Evolutionary conservation across 2,888 invertebrate genomes (phyloP), one percentile per base, ranked within the genome.

Genomic region (Heteropelma amictum): DNA sequence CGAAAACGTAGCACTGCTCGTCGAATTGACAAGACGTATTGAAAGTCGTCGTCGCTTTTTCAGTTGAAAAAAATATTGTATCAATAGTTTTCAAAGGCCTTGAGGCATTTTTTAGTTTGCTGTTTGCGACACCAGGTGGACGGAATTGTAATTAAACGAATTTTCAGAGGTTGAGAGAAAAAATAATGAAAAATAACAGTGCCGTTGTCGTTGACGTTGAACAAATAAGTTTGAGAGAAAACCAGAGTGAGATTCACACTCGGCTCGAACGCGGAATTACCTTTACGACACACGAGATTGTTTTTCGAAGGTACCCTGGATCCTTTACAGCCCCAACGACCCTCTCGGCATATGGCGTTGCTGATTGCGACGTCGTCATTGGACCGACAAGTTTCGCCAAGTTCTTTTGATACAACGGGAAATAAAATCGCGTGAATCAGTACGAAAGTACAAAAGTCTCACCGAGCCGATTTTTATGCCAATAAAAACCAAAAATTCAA

Each of bases 1-100:
- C 87, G 40, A 87, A 86, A 17, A 83, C 70, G 26, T 80, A 81
- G 64, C 86, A 88, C 26, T 83, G 79, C 17, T 83, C 82, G 47
- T 83, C 56, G 4, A 23, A 33, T 0, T 26, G 10, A 45, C 87
- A 87, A 6, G 77, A 79, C 8, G 10, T 51, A 0, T 72, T 74
- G 30, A 83, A 79, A 1, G n/a, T 5, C 12, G 72, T 80, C 0
- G 76, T 78, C 1, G 60, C 87, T 87, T 54, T 21, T 23, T 60
- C 0, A 40, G 3, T 7, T 3, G 12, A 1, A 14, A 14, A 33
- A 47, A 49, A 17, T 26, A 12, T 6, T 4, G 1, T 30, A 28
- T 42, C 23, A 5, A 23, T 26, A 63, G 7, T 30, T n/a, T n/a
- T n/a, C n/a, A n/a, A n/a, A n/a, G n/a, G n/a, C n/a, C n/a, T n/a